Base-by-base conservation (phyloP, 2,113 vertebrate species). In the Melanerpes formicivorus region DNA sequence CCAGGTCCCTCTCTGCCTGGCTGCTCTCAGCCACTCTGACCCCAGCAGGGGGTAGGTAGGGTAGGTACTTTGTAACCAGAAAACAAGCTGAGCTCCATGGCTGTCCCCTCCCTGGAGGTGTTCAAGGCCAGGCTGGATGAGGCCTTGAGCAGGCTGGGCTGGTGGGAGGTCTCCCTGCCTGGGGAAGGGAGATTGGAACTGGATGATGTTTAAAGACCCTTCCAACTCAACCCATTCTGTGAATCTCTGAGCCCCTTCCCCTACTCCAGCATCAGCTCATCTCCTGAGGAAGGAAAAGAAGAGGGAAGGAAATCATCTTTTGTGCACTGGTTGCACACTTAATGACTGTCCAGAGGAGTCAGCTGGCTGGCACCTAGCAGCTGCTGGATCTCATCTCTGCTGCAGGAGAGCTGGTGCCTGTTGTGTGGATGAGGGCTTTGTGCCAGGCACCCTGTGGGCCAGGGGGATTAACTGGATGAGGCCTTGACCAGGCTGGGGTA, bases 301-400 rank as follows among this genome's bases (percentile, higher is more conserved):
- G 15, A 42, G 62, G 23, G 6, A 8, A 2, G 30, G 74, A 67
- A 65, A 37, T 69, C 30, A 40, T 54, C 86, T 50, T 79, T 42
- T 70, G 70, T 84, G 70, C 34, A 14, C 75, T 90, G 90, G 91
- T 91, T 95, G 67, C 76, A 78, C 69, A 83, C 56, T 76, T 79
- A 93, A 95, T 93, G 95, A 88, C 44, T 90, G 80, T 55, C 19
- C 81, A 84, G 93, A 92, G 84, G 66, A 91, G 90, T 87, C 80
- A 93, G 86, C 80, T 74, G 86, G 65, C 81, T 95, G 77, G 80
- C 86, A 88, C 44, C 92, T 42, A 86, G 67, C 19, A 75, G 90
- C 65, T 63, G 60, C 48, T 84, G 93, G 91, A 94, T 91, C 92
- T 81, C 74, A 63, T 19, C 92, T 44, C 80, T 58, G 69, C 26